Base-by-base conservation (phyloP, 2,888 invertebrate genomes). In the Eretmocerus hayati region DNA sequence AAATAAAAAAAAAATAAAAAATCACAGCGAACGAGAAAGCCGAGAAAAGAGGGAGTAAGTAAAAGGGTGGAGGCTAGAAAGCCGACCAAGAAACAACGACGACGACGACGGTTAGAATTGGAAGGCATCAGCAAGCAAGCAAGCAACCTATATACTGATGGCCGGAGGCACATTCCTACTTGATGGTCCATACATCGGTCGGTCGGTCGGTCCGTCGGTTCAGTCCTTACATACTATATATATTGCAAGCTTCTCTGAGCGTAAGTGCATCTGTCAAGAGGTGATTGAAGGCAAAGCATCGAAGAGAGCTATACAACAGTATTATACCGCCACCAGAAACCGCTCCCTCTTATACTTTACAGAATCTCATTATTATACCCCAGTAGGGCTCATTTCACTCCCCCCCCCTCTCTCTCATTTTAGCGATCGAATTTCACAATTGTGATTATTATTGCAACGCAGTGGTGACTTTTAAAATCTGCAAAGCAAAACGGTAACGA, bases 221-320 rank as follows among this genome's bases (percentile, higher is more conserved):
- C n/a, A n/a, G n/a, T n/a, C n/a, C n/a, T n/a, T n/a, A n/a, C n/a
- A n/a, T n/a, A n/a, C n/a, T n/a, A n/a, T n/a, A n/a, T n/a, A n/a
- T n/a, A n/a, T n/a, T n/a, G n/a, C n/a, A n/a, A 56, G 57, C 62
- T 58, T 57, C 60, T 56, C 55, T 55, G 56, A 54, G 57, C 61
- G 62, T 62, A 67, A 68, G 67, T 66, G 66, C 64, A 64, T 65
- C 69, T 68, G 69, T 69, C 69, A 65, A 64, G 65, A 63, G 64
- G 62, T 67, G 67, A 69, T 69, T 65, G 69, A 68, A 69, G 65
- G 67, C 64, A 61, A 67, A 64, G 63, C 64, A 66, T 65, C 62
- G 58, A 56, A 57, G 57, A 55, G 57, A 30, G 30, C 30, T 9
- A 13, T 30, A 9, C 13, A 30, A 30, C 30, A 30, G 30, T 30